Conservation (phyloP, 2,113 vertebrate species). For the Takifugu bimaculatus region DNA sequence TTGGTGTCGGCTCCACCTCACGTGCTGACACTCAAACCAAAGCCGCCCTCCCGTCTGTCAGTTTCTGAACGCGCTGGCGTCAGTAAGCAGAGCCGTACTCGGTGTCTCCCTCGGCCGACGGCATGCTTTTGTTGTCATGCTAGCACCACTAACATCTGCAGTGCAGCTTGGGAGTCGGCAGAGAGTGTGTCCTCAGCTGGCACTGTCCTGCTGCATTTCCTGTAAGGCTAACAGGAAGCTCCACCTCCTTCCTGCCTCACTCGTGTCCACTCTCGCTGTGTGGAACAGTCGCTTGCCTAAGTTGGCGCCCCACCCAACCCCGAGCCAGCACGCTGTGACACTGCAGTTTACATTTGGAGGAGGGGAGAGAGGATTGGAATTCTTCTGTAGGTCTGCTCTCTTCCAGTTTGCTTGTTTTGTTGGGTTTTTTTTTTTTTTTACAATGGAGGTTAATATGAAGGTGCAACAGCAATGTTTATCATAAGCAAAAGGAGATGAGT, state of each 20-base stretch:
- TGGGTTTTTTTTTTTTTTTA: conserved; percentile 8
- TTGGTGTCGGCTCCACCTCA: not conserved
- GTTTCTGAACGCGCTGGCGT: conserved; percentile 6
- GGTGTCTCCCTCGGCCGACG: not conserved
- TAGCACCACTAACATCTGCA: conserved; percentile 1
- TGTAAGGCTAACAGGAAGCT: conserved; percentile 60
- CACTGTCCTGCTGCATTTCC: conserved; percentile 44
- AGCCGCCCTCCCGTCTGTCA: conserved; percentile 11
- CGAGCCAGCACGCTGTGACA: not conserved
- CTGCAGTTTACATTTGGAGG: conserved; percentile 44
- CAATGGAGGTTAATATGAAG: conserved; percentile 40
- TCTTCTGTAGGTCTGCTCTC: not conserved
- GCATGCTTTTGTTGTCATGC: not conserved
- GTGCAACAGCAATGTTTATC: not conserved
- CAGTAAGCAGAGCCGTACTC: conserved; percentile 27
- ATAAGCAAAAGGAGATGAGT: not conserved
- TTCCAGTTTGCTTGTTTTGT: conserved; percentile 5
- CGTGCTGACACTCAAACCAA: conserved; percentile 27
- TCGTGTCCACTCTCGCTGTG: conserved; percentile 15
- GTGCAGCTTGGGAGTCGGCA: not conserved
- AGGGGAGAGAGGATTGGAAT: not conserved
- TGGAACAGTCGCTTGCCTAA: conserved; percentile 2
- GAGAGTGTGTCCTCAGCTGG: conserved; percentile 36
- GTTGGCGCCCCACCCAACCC: not conserved
- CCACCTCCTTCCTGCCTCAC: conserved; percentile 48